Percentiles rank a stretch among this genome's conserved stretches.
Conservation (phyloP, 2,797 vertebrate species). For the Octomys mimax region DNA sequence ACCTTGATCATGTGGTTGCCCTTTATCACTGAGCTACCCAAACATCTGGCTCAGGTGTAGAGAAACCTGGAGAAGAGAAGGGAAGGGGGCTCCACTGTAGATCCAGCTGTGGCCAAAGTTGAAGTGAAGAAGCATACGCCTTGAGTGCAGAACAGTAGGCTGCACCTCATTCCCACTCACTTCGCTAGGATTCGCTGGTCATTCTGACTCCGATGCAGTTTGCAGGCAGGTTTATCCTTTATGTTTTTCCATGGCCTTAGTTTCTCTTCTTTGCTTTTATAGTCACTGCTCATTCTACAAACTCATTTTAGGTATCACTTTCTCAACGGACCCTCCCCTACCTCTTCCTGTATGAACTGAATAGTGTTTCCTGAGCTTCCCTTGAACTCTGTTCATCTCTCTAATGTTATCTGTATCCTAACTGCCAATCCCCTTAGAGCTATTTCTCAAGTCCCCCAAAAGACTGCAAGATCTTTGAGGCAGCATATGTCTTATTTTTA, state of each 20-base stretch:
- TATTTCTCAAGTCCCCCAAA: neutral
- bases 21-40: neutral
- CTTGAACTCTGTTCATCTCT: neutral
- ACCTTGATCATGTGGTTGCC: neutral
- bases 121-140: accelerated
- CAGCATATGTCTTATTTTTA: neutral
- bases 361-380: neutral
- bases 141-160: neutral
- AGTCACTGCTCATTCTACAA: neutral
- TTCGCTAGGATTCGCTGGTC: neutral
- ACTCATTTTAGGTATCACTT: neutral
- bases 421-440: neutral
- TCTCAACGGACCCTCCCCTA: neutral
- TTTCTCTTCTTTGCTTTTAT: constrained; percentile 2
- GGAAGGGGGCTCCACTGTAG: accelerated
- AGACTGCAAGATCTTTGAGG: neutral
- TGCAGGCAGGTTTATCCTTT: neutral
- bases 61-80: neutral
- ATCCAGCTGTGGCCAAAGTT: too few species aligned
- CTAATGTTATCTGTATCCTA: neutral
- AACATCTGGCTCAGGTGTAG: neutral
- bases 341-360: neutral
- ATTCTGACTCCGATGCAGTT: neutral
- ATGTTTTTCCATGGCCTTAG: neutral
- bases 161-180: neutral